phyloP scores from a whole-genome alignment of 2,113 vertebrate species.

The Craseonycteris thonglongyai region DNA sequence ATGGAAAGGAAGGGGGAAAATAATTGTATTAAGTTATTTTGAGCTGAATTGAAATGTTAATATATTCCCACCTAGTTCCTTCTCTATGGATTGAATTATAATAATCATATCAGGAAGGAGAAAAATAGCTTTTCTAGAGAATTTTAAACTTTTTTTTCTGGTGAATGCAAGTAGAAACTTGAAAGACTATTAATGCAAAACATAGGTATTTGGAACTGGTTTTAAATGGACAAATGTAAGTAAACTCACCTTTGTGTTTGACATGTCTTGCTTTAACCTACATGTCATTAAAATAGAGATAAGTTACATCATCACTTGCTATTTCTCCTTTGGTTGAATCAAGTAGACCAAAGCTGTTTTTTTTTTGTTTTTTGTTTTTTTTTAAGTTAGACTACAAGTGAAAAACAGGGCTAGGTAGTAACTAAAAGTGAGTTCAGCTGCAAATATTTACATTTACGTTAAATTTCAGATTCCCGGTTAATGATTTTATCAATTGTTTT shows the following conservation, averaged over 20 bases:
- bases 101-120: slow-evolving; percentile 52
- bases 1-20: slow-evolving; percentile 44
- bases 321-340: not conserved
- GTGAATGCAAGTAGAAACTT: not conserved
- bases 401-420: not conserved
- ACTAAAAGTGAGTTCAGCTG: not conserved
- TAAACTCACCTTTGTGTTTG: not conserved
- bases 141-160: not conserved
- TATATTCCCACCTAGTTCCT: slow-evolving; percentile 66
- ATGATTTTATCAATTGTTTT: not conserved
- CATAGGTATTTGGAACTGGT: not conserved
- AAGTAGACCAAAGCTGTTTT: not conserved
- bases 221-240: not conserved
- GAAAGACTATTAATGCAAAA: not conserved
- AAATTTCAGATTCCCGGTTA: not conserved
- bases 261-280: not conserved
- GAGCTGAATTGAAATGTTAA: slow-evolving; percentile 67
- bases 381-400: not conserved
- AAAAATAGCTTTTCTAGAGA: slow-evolving; percentile 54
- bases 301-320: not conserved
- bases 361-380: too few species aligned
- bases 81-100: slow-evolving; percentile 66
- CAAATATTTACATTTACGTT: not conserved
- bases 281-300: too few species aligned
- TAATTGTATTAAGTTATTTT: slow-evolving; percentile 63